Conservation (phyloP, 2,888 invertebrate genomes). For the Helicoverpa assulta region DNA sequence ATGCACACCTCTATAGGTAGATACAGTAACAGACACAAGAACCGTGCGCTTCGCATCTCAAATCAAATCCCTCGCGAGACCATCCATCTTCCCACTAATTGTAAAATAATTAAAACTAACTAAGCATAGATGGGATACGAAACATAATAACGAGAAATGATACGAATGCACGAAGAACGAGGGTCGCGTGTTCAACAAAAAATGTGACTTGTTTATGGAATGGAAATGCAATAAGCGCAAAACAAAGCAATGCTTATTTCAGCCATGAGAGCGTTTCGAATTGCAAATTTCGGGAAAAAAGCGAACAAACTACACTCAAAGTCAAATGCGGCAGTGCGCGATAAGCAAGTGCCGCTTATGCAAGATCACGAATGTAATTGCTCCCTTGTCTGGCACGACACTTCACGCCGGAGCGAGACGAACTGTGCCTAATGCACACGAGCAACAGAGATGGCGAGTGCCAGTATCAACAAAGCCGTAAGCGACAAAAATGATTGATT, state of each 20-base stretch:
- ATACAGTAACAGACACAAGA: slow-evolving; percentile 47
- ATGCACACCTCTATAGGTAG: not conserved
- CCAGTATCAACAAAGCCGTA: slow-evolving; percentile 84
- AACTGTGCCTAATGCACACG: slow-evolving; percentile 64
- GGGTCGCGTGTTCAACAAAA: slow-evolving; percentile 53
- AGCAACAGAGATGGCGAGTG: slow-evolving; percentile 75
- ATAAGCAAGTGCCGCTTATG: slow-evolving; percentile 90
- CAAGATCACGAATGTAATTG: slow-evolving; percentile 91
- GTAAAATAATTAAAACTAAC: slow-evolving; percentile 81
- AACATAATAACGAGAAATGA: slow-evolving; percentile 67
- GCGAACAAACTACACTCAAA: slow-evolving; percentile 86
- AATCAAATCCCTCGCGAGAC: slow-evolving; percentile 69
- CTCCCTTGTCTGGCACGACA: slow-evolving; percentile 90
- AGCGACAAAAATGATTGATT: slow-evolving; percentile 91
- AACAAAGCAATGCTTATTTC: slow-evolving; percentile 77
- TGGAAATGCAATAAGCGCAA: slow-evolving; percentile 68
- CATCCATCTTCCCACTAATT: slow-evolving; percentile 80
- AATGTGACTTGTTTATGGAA: slow-evolving; percentile 58
- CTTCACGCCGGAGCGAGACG: slow-evolving; percentile 87
- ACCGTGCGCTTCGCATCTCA: slow-evolving; percentile 71
- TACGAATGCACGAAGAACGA: slow-evolving; percentile 50
- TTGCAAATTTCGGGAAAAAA: slow-evolving; percentile 89
- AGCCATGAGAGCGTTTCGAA: slow-evolving; percentile 84
- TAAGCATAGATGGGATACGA: slow-evolving; percentile 69
- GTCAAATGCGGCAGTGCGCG: slow-evolving; percentile 88